Evolutionary conservation across 30 jellyfish, hydroid and myxozoan species (phyloP), one percentile per base, ranked within the genome.

Genomic region (Nemopilema nomurai): DNA sequence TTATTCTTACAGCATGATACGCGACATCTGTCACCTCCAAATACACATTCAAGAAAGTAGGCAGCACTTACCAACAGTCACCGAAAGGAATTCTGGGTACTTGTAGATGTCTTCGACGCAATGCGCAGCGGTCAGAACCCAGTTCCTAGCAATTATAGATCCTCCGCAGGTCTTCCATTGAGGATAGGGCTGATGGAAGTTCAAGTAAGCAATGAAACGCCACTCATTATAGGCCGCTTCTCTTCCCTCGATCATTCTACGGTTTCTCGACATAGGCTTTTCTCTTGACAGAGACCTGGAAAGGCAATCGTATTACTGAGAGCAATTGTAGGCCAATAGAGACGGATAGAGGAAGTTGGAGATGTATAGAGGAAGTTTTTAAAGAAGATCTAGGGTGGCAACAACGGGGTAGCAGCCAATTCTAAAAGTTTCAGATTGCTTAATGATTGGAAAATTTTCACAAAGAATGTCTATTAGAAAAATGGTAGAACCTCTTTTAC

Each of bases 71-170:
- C 89, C 89, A 65, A 80, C 74, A 8, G 89, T 67, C 49, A 80
- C 81, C 18, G 89, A 18, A 66, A 80, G 81, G 23, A 16, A 69
- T 18, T 67, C 33, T 0, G 89, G 89, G 0, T 68, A 30, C 63
- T 24, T 80, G 32, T 67, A 50, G 20, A 80, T 0, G 1, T 69
- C 80, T 20, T 80, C 89, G 8, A 80, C 74, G 27, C 89, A 80
- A 67, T 80, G 89, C 0, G 89, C 89, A 1, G 89, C 89, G 16
- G 89, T 80, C 24, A 80, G n/a, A 19, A 80, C 74, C 89, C 89
- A 80, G 18, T 67, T 28, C 22, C 69, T 33, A 8, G 57, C 82
- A 19, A 80, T n/a, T 16, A 80, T 26, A 19, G 89, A 71, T 65
- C 89, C 89, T 18, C 89, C 89, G 75, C 89, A 80, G 19, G 66